Evolutionary conservation across 2,888 invertebrate genomes (phyloP).

Genomic region (Sphaerophoria taeniata): DNA sequence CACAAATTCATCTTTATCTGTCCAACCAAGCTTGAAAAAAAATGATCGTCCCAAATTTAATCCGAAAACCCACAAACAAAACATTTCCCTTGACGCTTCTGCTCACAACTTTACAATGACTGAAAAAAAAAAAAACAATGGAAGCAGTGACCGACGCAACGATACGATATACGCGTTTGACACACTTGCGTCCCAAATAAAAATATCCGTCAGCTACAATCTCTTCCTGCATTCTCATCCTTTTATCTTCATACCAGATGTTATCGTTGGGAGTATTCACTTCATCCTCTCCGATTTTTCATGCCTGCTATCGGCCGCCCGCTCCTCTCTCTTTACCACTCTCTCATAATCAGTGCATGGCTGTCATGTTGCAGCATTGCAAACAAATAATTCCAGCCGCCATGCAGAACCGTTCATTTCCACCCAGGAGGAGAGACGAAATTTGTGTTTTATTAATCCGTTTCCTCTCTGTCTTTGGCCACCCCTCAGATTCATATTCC

Average conservation of each 20-base stretch:
- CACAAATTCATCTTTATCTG: background rate
- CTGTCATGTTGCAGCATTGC: constrained; percentile 67
- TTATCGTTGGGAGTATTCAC: constrained; percentile 63
- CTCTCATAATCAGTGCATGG: constrained; percentile 60
- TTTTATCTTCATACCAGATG: constrained; percentile 68
- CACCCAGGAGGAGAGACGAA: constrained; percentile 50
- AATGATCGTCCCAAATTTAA: constrained; percentile 21
- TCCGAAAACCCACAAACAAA: constrained; percentile 8
- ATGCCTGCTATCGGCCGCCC: constrained; percentile 8
- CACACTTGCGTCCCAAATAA: constrained; percentile 61
- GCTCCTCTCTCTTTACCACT: constrained; percentile 10
- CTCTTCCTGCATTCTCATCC: constrained; percentile 67
- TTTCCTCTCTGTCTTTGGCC: background rate
- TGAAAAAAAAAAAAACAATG: too few species aligned
- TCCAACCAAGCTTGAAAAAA: constrained; percentile 12
- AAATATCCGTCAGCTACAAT: constrained; percentile 58
- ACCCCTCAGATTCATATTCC: background rate
- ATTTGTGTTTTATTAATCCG: constrained; percentile 59
- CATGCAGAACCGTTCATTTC: constrained; percentile 30
- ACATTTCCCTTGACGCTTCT: constrained; percentile 28
- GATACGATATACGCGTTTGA: constrained; percentile 44
- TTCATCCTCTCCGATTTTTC: constrained; percentile 44
- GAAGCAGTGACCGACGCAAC: background rate
- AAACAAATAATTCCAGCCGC: constrained; percentile 65
- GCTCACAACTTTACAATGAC: background rate